Evolutionary conservation across 1,140 invertebrate species (phyloP).

Genomic region (Drosophila nigromelanica): DNA sequence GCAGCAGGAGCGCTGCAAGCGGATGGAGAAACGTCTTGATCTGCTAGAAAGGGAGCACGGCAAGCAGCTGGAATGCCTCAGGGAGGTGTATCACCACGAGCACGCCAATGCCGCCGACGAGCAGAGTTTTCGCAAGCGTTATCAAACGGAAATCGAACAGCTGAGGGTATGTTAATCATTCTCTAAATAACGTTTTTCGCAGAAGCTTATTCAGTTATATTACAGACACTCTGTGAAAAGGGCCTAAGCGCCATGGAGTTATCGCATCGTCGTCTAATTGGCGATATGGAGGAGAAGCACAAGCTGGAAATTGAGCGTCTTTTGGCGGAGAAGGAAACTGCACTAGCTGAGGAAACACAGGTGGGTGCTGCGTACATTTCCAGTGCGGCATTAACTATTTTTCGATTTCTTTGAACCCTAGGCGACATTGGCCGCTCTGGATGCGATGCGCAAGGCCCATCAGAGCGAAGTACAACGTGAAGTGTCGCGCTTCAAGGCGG

Average conservation of each 20-base stretch:
- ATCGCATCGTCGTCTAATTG: slow-evolving; percentile 92
- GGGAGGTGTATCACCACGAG: slow-evolving; percentile 88
- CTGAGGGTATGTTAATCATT: slow-evolving; percentile 85
- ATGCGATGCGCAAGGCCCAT: slow-evolving; percentile 96
- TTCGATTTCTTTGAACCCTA: slow-evolving; percentile 11
- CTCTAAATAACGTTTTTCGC: no score
- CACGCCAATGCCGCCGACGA: slow-evolving; percentile 84
- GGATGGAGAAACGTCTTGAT: slow-evolving; percentile 88
- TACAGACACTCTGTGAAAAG: slow-evolving; percentile 91
- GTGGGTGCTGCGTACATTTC: slow-evolving; percentile 23
- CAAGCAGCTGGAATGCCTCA: slow-evolving; percentile 89
- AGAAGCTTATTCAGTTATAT: neutral
- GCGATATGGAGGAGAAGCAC: slow-evolving; percentile 94
- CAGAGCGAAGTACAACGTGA: slow-evolving; percentile 95
- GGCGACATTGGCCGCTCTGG: slow-evolving; percentile 91
- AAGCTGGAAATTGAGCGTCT: slow-evolving; percentile 86
- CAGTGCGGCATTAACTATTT: neutral
- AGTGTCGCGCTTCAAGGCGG: slow-evolving; percentile 93
- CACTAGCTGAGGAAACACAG: slow-evolving; percentile 94
- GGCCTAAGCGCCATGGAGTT: slow-evolving; percentile 94
- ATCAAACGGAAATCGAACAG: slow-evolving; percentile 94
- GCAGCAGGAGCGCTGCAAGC: slow-evolving; percentile 87
- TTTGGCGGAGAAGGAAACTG: slow-evolving; percentile 92
- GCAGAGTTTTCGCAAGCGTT: slow-evolving; percentile 89
- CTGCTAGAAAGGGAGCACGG: slow-evolving; percentile 91